Evolutionary conservation across 2,113 vertebrate species (phyloP).

Genomic region (Cepphus grylle): DNA sequence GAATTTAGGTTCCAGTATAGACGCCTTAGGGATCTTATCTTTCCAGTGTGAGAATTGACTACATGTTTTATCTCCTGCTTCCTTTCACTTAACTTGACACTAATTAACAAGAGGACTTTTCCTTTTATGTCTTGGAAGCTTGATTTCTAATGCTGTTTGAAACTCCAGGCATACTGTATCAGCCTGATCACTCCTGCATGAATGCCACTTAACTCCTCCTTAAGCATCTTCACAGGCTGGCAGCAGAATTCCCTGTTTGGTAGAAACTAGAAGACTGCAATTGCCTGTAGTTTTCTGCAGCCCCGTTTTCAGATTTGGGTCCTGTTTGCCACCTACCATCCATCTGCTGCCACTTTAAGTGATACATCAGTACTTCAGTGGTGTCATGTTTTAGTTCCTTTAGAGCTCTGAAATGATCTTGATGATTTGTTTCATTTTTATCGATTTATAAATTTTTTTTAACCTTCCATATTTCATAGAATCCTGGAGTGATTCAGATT

Average conservation of each 20-base stretch:
- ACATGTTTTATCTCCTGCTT: background rate
- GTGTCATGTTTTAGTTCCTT: background rate
- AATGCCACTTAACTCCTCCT: background rate
- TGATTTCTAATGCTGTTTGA: constrained; percentile 42
- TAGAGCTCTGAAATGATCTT: background rate
- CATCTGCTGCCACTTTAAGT: constrained; percentile 3
- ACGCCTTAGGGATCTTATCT: background rate
- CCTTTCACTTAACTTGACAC: background rate
- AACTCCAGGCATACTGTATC: background rate
- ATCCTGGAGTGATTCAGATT: background rate
- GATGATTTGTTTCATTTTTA: background rate
- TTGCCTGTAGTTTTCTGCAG: constrained; percentile 2
- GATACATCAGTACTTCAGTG: background rate
- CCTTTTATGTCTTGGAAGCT: constrained; percentile 11
- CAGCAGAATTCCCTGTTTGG: background rate
- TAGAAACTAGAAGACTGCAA: background rate
- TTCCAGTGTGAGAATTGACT: background rate
- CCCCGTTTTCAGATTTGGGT: background rate
- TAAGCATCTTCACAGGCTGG: background rate
- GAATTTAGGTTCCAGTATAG: background rate
- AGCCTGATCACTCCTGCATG: constrained; percentile 4
- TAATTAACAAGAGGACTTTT: constrained; percentile 31
- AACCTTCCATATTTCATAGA: background rate
- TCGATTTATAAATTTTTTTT: background rate
- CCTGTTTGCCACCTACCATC: constrained; percentile 17